A percentile compares a stretch with the other conserved stretches of the same genome.
Conservation (phyloP, 2,797 vertebrate genomes). For the Pseudochaenichthys georgianus region DNA sequence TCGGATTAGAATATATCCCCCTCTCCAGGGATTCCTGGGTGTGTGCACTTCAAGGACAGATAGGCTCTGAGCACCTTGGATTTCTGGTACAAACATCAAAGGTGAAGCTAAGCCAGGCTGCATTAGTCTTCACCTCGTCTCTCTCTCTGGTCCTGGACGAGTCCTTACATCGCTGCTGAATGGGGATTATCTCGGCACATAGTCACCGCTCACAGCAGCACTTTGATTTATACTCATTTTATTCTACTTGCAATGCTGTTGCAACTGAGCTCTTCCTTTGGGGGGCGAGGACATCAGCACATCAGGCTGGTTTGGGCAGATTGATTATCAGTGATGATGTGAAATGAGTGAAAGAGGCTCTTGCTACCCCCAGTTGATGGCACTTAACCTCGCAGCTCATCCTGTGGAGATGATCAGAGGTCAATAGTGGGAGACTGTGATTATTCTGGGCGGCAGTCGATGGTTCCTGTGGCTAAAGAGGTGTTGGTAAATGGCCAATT, state of each 20-base stretch:
- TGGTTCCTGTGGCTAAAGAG: conserved; percentile 35
- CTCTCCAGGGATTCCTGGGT: conserved; percentile 64
- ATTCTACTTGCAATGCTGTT: conserved; percentile 52
- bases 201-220: conserved; percentile 36
- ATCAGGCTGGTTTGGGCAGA: conserved; percentile 33
- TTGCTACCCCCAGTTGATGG: conserved; percentile 20
- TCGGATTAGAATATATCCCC: conserved; percentile 70
- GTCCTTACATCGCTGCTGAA: conserved; percentile 58
- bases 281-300: conserved; percentile 16
- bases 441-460: conserved; percentile 21
- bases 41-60: conserved; percentile 79
- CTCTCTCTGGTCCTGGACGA: conserved; percentile 33
- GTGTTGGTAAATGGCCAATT: conserved; percentile 22
- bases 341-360: conserved; percentile 41
- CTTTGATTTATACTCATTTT: conserved; percentile 57
- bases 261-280: conserved; percentile 34
- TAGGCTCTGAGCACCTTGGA: conserved; percentile 72
- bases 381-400: conserved; percentile 45
- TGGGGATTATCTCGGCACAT: conserved; percentile 62
- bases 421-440: conserved; percentile 39
- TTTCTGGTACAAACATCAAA: conserved; percentile 81
- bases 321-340: conserved; percentile 44
- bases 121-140: conserved; percentile 68
- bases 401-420: conserved; percentile 36
- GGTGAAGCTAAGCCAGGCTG: conserved; percentile 70